Evolutionary conservation across 2,888 invertebrate genomes (phyloP).

Genomic region (Thera obeliscata): DNA sequence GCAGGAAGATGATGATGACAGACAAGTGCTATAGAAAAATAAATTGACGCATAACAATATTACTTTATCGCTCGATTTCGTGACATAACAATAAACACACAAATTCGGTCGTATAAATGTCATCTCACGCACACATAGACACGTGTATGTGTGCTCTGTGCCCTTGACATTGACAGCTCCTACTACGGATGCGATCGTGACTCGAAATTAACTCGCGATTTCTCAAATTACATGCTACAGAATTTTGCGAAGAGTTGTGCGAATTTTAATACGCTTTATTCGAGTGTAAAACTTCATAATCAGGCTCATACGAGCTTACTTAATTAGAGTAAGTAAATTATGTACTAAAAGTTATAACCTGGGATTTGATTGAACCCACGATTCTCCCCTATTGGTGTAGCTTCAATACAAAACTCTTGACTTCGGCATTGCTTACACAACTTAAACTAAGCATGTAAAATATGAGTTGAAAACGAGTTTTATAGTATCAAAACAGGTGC

Average conservation of each 20-base stretch:
- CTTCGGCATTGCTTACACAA: neutral
- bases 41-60: slow-evolving; percentile 24
- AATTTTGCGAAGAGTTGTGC: too few species aligned
- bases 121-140: slow-evolving; percentile 42
- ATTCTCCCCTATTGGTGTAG: too few species aligned
- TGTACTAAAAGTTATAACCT: too few species aligned
- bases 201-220: slow-evolving; percentile 1
- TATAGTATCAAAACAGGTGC: slow-evolving; percentile 31
- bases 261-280: too few species aligned
- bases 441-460: neutral
- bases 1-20: too few species aligned
- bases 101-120: slow-evolving; percentile 40
- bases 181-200: slow-evolving; percentile 25
- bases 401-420: neutral
- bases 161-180: slow-evolving; percentile 50
- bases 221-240: too few species aligned
- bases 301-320: too few species aligned
- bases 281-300: too few species aligned
- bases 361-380: too few species aligned
- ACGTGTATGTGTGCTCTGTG: slow-evolving; percentile 36
- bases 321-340: too few species aligned
- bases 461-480: neutral
- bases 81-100: slow-evolving; percentile 34
- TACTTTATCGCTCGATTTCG: slow-evolving; percentile 42
- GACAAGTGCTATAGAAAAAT: slow-evolving; percentile 17